These are phyloP conservation scores for Scaptomyza hsui DNA, from an alignment of 1,140 invertebrate genomes.

Conservation along the genomic window DNA sequence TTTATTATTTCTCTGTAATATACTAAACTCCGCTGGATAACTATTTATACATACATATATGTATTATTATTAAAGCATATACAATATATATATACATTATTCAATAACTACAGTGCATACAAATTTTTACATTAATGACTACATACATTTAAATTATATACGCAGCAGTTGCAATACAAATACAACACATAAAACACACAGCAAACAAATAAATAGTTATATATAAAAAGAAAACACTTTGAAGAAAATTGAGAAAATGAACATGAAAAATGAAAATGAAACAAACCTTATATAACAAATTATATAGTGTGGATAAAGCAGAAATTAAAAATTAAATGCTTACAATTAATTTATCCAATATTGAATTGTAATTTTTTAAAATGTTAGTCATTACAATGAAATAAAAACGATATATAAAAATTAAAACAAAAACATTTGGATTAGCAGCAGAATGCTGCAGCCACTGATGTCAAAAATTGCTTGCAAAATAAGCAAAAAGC, in stretches of 20 bases:
- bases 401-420: conserved; percentile 80
- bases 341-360: conserved; percentile 81
- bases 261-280: conserved; percentile 70
- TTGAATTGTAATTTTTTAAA: conserved; percentile 83
- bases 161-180: conserved; percentile 57
- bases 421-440: conserved; percentile 26
- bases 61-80: conserved; percentile 31
- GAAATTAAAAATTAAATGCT: conserved; percentile 65
- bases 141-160: conserved; percentile 68
- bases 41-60: conserved; percentile 27
- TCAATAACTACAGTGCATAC: conserved; percentile 42
- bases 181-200: conserved; percentile 47
- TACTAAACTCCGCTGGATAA: conserved; percentile 33
- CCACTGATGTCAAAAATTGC: too few relatives aligned
- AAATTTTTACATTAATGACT: conserved; percentile 77
- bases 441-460: conserved; percentile 17
- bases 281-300: conserved; percentile 72
- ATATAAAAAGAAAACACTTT: conserved; percentile 27
- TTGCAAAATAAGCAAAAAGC: too few relatives aligned
- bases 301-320: conserved; percentile 63
- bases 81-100: conserved; percentile 48
- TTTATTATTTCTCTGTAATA: conserved; percentile 29
- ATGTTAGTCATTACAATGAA: conserved; percentile 82
- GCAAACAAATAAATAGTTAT: conserved; percentile 5
- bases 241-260: conserved; percentile 78